A percentile compares a stretch with the other conserved stretches of the same genome.
phyloP scores from a whole-genome alignment of 1,140 invertebrate genomes.

The Drosophila hydei region DNA sequence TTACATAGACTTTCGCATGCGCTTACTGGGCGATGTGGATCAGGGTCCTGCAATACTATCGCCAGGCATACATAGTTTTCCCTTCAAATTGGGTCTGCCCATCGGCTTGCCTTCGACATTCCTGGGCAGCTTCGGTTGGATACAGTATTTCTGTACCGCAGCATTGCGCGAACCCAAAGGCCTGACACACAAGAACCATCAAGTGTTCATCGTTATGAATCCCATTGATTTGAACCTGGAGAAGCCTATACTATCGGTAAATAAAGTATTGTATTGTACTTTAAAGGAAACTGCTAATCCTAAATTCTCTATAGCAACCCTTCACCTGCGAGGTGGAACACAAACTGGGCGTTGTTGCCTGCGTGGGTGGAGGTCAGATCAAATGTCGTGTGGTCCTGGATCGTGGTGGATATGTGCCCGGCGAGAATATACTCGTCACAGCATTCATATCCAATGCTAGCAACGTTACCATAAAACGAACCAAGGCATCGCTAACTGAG shows the following conservation, averaged over 20 bases:
- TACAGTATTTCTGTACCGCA: slow-evolving; percentile 97
- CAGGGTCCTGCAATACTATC: slow-evolving; percentile 92
- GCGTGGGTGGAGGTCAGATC: slow-evolving; percentile 92
- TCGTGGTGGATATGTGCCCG: slow-evolving; percentile 96
- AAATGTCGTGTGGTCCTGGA: slow-evolving; percentile 93
- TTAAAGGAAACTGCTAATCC: background rate
- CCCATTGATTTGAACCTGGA: slow-evolving; percentile 97
- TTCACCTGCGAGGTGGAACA: slow-evolving; percentile 96
- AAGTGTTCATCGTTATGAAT: slow-evolving; percentile 98
- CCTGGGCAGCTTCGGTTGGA: slow-evolving; percentile 96
- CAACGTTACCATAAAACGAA: slow-evolving; percentile 90
- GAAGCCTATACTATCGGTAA: slow-evolving; percentile 93
- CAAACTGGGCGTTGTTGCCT: slow-evolving; percentile 90
- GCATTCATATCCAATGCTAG: slow-evolving; percentile 94
- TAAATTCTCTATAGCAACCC: slow-evolving; percentile 88
- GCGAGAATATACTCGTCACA: slow-evolving; percentile 94
- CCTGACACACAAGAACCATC: slow-evolving; percentile 96
- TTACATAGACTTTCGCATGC: slow-evolving; percentile 97
- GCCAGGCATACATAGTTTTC: slow-evolving; percentile 97
- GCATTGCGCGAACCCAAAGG: slow-evolving; percentile 95
- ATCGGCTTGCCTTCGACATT: slow-evolving; percentile 96
- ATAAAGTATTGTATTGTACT: slow-evolving; percentile 50
- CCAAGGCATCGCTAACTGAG: slow-evolving; percentile 91
- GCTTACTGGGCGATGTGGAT: slow-evolving; percentile 93
- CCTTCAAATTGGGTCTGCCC: slow-evolving; percentile 96